Percentiles rank a stretch among this genome's conserved stretches.
Conservation (phyloP, 2,113 vertebrate species). For the Cnemophilus loriae region DNA sequence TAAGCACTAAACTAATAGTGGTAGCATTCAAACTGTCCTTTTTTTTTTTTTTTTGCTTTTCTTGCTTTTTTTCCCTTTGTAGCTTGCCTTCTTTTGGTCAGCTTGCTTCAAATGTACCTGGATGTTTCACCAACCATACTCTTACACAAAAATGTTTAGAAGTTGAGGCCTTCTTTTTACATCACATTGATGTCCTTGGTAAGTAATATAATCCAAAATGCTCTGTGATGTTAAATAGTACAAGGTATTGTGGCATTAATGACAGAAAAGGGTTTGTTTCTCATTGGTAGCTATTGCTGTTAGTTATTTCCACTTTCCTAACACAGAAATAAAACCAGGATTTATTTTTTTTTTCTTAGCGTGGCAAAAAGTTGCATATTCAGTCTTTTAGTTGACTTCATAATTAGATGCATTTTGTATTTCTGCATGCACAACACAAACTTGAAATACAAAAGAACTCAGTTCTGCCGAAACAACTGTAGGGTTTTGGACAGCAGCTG, state of each 20-base stretch:
- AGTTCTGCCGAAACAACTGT: not conserved
- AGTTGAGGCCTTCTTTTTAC: not conserved
- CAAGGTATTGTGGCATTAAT: not conserved
- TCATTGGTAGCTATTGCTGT: not conserved
- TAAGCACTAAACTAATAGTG: not conserved
- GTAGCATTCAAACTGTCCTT: not conserved
- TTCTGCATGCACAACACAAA: not conserved
- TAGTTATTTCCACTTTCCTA: not conserved
- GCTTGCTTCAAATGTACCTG: not conserved
- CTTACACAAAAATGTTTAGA: not conserved
- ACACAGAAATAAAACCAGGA: not conserved
- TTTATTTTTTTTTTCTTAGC: not conserved
- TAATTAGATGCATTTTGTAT: not conserved
- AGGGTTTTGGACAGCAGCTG: constrained; percentile 5
- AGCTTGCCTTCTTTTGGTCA: not conserved
- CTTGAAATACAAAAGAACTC: not conserved
- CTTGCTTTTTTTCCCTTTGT: not conserved
- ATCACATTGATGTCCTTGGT: not conserved
- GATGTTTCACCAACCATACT: not conserved
- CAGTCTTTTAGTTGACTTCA: not conserved
- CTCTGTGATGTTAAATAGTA: not conserved
- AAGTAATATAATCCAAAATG: not conserved
- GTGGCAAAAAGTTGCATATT: not conserved
- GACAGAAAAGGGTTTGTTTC: not conserved
- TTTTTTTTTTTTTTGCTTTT: accelerated